A percentile compares a stretch with the other conserved stretches of the same genome.
These are phyloP conservation scores for Drosophila macrospina DNA, from an alignment of 2,888 invertebrate genomes.

Conservation along the genomic window DNA sequence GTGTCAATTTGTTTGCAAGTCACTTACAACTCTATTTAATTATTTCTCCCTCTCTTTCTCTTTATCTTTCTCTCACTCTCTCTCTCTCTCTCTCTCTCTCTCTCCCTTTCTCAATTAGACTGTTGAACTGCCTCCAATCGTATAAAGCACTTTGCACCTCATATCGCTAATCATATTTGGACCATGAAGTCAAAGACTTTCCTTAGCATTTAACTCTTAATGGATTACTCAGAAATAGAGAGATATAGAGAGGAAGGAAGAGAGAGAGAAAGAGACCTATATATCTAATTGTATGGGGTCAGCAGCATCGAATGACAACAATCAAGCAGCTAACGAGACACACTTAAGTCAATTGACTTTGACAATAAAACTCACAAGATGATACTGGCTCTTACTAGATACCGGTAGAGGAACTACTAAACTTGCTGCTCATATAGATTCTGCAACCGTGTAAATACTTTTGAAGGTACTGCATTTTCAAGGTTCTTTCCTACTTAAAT, in stretches of 20 bases:
- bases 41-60: neutral
- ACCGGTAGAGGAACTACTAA: constrained; percentile 12
- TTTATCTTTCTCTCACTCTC: neutral
- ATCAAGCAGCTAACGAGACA: constrained; percentile 18
- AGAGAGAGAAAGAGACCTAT: neutral
- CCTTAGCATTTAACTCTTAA: constrained; percentile 3
- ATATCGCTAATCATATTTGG: constrained; percentile 26
- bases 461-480: neutral
- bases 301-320: constrained; percentile 8
- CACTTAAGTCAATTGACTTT: constrained; percentile 46
- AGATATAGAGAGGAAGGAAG: neutral
- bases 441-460: neutral
- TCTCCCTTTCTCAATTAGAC: neutral
- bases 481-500: no score
- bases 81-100: neutral
- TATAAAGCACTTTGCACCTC: constrained; percentile 13
- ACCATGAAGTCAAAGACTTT: constrained; percentile 13
- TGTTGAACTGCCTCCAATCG: constrained; percentile 30
- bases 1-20: constrained; percentile 14
- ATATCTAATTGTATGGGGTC: constrained; percentile 10
- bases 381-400: constrained; percentile 9
- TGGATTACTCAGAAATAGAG: constrained; percentile 5
- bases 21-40: constrained; percentile 1
- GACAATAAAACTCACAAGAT: constrained; percentile 12
- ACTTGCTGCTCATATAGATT: neutral